These are phyloP conservation scores for Camponotus floridanus DNA, from an alignment of 1,140 invertebrate species.

Conservation along the genomic window DNA sequence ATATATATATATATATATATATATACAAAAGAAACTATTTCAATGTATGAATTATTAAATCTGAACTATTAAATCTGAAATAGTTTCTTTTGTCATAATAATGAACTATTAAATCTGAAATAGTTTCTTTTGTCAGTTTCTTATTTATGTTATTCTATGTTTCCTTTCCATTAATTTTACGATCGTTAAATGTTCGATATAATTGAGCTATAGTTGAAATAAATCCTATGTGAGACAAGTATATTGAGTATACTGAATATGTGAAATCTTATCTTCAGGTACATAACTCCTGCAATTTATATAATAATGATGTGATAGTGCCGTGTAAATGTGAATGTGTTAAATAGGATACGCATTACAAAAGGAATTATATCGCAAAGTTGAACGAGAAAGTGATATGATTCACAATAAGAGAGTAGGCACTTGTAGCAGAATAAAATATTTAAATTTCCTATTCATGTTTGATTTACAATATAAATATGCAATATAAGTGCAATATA, in stretches of 20 bases:
- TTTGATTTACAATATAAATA: too few relatives aligned
- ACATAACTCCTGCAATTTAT: slow-evolving; percentile 21
- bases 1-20: too few relatives aligned
- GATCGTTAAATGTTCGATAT: slow-evolving; percentile 19
- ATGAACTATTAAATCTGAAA: neutral
- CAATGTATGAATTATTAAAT: too few relatives aligned
- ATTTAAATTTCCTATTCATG: neutral
- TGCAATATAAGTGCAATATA: too few relatives aligned
- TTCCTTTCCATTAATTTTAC: neutral
- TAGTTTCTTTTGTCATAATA: neutral
- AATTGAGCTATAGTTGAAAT: neutral
- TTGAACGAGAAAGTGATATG: slow-evolving; percentile 38
- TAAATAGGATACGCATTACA: slow-evolving; percentile 35
- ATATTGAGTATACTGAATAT: neutral
- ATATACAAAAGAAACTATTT: too few relatives aligned
- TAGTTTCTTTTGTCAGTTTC: neutral
- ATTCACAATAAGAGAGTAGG: neutral
- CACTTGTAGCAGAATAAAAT: neutral
- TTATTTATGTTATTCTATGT: neutral
- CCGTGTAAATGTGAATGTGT: slow-evolving; percentile 29
- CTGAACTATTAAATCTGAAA: neutral
- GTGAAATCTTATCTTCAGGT: slow-evolving; percentile 36
- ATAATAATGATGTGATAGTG: slow-evolving; percentile 36
- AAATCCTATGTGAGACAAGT: neutral
- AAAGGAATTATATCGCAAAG: slow-evolving; percentile 26